Evolutionary conservation across 2,113 vertebrate species (phyloP).

Genomic region (Alexandromys fortis): DNA sequence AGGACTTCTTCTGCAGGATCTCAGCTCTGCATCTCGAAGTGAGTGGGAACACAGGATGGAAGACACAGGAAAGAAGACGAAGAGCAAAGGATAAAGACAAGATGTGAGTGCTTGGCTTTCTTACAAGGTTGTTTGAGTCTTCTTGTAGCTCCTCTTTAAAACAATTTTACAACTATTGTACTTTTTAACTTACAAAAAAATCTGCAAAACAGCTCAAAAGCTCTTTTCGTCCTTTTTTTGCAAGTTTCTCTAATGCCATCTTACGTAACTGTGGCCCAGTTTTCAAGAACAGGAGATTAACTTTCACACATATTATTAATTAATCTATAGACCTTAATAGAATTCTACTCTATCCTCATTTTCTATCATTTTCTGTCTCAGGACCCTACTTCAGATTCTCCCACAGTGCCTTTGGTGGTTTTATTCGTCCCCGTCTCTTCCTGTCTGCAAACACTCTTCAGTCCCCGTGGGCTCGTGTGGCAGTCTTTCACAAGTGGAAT

Average conservation of each 20-base stretch:
- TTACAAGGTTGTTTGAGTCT: not conserved
- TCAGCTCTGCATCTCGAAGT: not conserved
- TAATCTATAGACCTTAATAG: conserved; percentile 26
- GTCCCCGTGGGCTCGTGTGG: not conserved
- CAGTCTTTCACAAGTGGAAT: not conserved
- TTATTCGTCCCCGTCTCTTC: not conserved
- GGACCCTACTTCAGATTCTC: not conserved
- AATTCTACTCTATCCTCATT: not conserved
- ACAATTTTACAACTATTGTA: not conserved
- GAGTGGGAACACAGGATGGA: not conserved
- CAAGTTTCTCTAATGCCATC: not conserved
- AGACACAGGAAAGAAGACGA: not conserved
- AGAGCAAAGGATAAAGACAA: not conserved
- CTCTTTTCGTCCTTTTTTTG: not conserved
- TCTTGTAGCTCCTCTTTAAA: not conserved
- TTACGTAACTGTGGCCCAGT: not conserved
- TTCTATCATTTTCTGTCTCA: not conserved
- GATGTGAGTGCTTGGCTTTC: not conserved
- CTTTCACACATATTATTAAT: conserved; percentile 51
- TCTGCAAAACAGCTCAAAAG: conserved; percentile 29
- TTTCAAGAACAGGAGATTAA: conserved; percentile 43
- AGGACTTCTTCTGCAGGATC: not conserved
- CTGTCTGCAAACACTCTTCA: not conserved
- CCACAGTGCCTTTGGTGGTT: not conserved
- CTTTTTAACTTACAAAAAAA: conserved; percentile 20